Conservation (phyloP, 2,888 invertebrate genomes). For the Clivina fossor region DNA sequence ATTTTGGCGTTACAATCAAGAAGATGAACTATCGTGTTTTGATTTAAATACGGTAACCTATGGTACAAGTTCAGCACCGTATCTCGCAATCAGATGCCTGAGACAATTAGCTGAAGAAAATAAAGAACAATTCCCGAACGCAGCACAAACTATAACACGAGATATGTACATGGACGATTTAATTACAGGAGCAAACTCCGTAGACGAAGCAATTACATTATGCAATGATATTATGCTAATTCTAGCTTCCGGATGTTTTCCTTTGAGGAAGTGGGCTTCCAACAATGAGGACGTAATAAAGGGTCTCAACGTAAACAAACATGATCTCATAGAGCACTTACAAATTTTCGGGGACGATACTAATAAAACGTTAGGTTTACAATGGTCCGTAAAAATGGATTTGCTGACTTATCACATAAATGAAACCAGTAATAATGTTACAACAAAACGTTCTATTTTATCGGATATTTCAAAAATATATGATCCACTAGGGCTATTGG, state of each 20-base stretch:
- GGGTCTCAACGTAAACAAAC: slow-evolving; percentile 9
- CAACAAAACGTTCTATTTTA: slow-evolving; percentile 20
- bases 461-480: slow-evolving; percentile 18
- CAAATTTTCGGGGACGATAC: slow-evolving; percentile 12
- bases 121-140: slow-evolving; percentile 30
- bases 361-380: slow-evolving; percentile 24
- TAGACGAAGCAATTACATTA: slow-evolving; percentile 4
- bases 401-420: not conserved
- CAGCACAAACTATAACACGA: not conserved
- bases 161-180: slow-evolving; percentile 23
- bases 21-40: slow-evolving; percentile 27
- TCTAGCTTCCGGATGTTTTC: slow-evolving; percentile 14
- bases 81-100: slow-evolving; percentile 35
- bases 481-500: slow-evolving; percentile 17
- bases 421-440: not conserved
- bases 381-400: slow-evolving; percentile 44
- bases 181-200: slow-evolving; percentile 4
- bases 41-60: slow-evolving; percentile 38
- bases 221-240: slow-evolving; percentile 10
- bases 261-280: slow-evolving; percentile 27
- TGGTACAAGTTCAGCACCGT: slow-evolving; percentile 37
- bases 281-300: slow-evolving; percentile 17
- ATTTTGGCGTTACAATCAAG: slow-evolving; percentile 34
- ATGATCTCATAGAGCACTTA: not conserved
- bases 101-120: slow-evolving; percentile 33